Evolutionary conservation across 2,797 vertebrate genomes (phyloP).

Genomic region (Sebastes flavidus): DNA sequence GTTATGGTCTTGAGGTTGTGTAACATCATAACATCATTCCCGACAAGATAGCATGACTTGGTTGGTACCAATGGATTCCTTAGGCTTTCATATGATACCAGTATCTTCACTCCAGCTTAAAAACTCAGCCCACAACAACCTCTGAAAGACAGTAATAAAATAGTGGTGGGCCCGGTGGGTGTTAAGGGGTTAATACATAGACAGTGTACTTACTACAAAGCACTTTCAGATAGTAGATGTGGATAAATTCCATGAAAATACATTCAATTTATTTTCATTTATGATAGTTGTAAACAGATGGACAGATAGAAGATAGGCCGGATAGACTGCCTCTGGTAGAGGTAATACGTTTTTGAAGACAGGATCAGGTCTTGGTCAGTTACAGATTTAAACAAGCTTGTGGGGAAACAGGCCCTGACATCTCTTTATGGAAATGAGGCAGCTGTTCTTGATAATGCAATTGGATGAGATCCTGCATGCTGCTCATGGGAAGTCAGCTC

Average conservation of each 20-base stretch:
- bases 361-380: not conserved
- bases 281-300: not conserved
- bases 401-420: not conserved
- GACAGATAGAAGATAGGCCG: not conserved
- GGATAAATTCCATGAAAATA: not conserved
- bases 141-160: too few species aligned
- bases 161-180: too few species aligned
- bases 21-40: too few species aligned
- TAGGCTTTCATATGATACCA: too few species aligned
- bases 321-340: not conserved
- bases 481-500: constrained; percentile 13
- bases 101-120: too few species aligned
- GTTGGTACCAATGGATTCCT: too few species aligned
- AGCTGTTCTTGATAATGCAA: constrained; percentile 24
- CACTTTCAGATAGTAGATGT: not conserved
- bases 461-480: constrained; percentile 12
- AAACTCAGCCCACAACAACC: too few species aligned
- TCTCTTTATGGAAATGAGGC: constrained; percentile 32
- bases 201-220: not conserved
- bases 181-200: too few species aligned
- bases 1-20: too few species aligned
- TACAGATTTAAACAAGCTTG: not conserved
- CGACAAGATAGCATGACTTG: too few species aligned
- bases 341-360: not conserved
- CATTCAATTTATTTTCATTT: not conserved